These are phyloP conservation scores for Diuraphis noxia DNA, from an alignment of 1,140 invertebrate species.

Conservation along the genomic window DNA sequence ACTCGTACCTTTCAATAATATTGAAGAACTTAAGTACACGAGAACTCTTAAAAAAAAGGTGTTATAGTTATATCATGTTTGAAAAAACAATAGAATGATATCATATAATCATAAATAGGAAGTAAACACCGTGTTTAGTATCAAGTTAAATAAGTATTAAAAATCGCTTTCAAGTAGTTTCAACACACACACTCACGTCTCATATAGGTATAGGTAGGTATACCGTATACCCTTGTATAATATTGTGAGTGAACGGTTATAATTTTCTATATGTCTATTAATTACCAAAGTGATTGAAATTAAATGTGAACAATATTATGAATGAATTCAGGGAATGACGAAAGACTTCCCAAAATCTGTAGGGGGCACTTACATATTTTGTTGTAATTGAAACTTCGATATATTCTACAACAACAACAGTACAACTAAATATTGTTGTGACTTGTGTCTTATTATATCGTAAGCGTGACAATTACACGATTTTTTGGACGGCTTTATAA, in stretches of 20 bases:
- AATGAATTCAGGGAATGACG: neutral
- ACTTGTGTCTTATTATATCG: neutral
- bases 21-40: too few species aligned
- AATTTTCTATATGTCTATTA: neutral
- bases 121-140: too few species aligned
- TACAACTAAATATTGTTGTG: neutral
- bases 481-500: neutral
- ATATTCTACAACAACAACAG: neutral
- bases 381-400: neutral
- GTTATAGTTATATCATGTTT: too few species aligned
- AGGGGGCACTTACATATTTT: neutral
- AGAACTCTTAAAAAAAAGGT: too few species aligned
- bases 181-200: neutral
- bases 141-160: too few species aligned
- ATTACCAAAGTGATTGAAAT: neutral
- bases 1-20: too few species aligned
- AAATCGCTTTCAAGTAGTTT: too few species aligned
- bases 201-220: too few species aligned
- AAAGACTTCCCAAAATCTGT: neutral
- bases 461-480: neutral
- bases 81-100: too few species aligned
- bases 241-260: neutral
- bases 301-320: neutral
- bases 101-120: too few species aligned
- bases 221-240: too few species aligned